These are phyloP conservation scores for Ciconia nigra DNA, from an alignment of 2,797 vertebrate species.

Conservation along the genomic window DNA sequence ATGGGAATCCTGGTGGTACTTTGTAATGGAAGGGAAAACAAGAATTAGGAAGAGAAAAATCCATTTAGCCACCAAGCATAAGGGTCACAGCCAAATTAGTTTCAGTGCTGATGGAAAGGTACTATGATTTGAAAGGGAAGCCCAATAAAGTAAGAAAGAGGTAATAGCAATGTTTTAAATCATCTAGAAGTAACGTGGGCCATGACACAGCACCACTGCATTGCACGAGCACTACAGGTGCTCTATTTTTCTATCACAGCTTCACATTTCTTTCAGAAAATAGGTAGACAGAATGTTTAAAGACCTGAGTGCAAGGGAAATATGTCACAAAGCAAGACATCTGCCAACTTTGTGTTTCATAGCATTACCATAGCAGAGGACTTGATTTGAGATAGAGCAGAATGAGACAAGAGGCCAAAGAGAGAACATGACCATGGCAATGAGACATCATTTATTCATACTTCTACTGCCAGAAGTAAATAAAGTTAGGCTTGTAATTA, in stretches of 20 bases:
- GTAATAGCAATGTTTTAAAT: slow-evolving; percentile 41
- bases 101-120: neutral
- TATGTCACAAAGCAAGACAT: slow-evolving; percentile 14
- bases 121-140: neutral
- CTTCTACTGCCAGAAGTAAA: slow-evolving; percentile 46
- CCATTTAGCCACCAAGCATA: slow-evolving; percentile 24
- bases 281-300: neutral
- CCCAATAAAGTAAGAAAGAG: neutral
- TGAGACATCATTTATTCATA: slow-evolving; percentile 18
- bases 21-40: slow-evolving; percentile 48
- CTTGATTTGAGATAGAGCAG: neutral
- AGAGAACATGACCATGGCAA: neutral
- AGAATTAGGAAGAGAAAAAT: slow-evolving; percentile 55
- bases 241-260: slow-evolving; percentile 13
- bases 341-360: slow-evolving; percentile 23
- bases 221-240: neutral
- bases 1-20: slow-evolving; percentile 13
- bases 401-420: neutral
- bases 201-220: neutral
- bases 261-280: slow-evolving; percentile 43
- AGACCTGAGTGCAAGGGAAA: slow-evolving; percentile 11
- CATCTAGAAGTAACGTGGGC: neutral
- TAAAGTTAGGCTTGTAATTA: slow-evolving; percentile 35
- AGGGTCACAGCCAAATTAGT: slow-evolving; percentile 46
- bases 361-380: neutral